Conservation (phyloP, 1,140 invertebrate species). For the Hycleus phaleratus region DNA sequence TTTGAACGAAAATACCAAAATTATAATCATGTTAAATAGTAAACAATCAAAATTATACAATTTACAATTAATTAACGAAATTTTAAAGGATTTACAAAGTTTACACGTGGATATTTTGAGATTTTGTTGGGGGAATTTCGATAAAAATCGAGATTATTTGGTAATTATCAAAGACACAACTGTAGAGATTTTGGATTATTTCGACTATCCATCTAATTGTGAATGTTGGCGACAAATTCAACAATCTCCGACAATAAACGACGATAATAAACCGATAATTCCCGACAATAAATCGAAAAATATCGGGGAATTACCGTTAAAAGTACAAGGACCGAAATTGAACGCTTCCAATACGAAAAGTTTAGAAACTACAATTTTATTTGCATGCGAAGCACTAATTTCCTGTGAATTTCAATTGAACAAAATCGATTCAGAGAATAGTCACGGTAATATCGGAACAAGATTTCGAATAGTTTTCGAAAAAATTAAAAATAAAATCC, state of each 20-base stretch:
- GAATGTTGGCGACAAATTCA: constrained; percentile 16
- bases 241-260: neutral
- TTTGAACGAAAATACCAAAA: neutral
- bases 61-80: neutral
- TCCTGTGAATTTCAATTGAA: constrained; percentile 51
- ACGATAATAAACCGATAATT: neutral
- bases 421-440: constrained; percentile 50
- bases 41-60: neutral
- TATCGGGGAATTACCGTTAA: neutral
- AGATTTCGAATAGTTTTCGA: constrained; percentile 50
- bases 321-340: constrained; percentile 34
- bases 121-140: constrained; percentile 50
- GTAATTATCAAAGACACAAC: constrained; percentile 49
- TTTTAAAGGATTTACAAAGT: neutral
- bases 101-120: constrained; percentile 42
- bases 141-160: constrained; percentile 39
- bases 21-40: neutral
- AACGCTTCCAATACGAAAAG: constrained; percentile 26
- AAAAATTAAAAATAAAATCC: constrained; percentile 32
- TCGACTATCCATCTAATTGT: constrained; percentile 40
- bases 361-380: constrained; percentile 38
- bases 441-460: constrained; percentile 52
- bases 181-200: constrained; percentile 36
- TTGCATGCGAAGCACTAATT: constrained; percentile 48
- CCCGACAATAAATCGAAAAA: neutral